These are phyloP conservation scores for Mus spretus DNA, from an alignment of 2,797 vertebrate genomes.

Conservation along the genomic window DNA sequence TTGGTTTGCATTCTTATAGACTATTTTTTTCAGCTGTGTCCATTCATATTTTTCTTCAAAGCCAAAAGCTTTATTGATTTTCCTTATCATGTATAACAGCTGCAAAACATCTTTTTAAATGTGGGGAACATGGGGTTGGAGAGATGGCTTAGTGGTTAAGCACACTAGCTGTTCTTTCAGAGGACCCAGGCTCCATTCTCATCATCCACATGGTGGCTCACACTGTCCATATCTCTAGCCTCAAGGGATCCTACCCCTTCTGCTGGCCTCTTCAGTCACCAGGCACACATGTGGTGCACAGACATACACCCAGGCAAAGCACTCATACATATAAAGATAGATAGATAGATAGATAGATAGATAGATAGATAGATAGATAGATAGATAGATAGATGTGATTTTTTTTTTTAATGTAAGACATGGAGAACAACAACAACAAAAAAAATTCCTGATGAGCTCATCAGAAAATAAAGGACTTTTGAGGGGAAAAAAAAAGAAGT, in stretches of 20 bases:
- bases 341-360: background rate
- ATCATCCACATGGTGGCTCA: too few species aligned
- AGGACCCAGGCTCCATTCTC: background rate
- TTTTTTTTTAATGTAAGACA: background rate
- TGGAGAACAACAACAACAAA: too few species aligned
- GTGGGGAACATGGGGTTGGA: background rate
- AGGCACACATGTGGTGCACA: background rate
- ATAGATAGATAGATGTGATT: background rate
- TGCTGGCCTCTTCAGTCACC: background rate
- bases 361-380: background rate
- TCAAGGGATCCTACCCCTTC: too few species aligned
- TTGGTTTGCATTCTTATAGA: background rate
- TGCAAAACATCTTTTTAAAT: background rate
- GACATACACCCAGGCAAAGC: background rate
- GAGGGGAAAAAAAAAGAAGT: too few species aligned
- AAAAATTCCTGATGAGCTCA: too few species aligned
- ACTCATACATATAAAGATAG: background rate
- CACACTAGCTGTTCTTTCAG: background rate
- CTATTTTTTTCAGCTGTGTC: background rate
- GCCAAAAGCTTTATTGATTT: constrained; percentile 7
- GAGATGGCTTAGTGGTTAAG: background rate
- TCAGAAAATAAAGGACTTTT: too few species aligned
- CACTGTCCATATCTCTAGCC: background rate
- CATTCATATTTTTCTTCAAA: constrained; percentile 12
- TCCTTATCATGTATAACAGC: background rate